Percentiles rank a stretch among this genome's conserved stretches.
These are phyloP conservation scores for Drosophila kohkoa DNA, from an alignment of 1,140 invertebrate genomes.

Conservation along the genomic window DNA sequence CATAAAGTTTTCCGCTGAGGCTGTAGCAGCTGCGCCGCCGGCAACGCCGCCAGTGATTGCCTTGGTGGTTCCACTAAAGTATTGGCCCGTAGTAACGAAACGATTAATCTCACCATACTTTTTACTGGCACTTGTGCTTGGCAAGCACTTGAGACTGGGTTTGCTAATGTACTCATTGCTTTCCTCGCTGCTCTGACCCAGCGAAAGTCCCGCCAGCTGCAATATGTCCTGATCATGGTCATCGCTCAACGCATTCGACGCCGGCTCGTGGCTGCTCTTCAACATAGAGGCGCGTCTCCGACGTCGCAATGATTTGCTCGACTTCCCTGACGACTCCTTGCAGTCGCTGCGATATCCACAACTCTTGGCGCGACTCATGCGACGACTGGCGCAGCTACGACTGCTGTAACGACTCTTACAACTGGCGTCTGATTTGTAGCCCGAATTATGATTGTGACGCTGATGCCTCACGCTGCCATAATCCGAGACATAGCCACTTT, in stretches of 20 bases:
- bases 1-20: slow-evolving; percentile 23
- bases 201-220: slow-evolving; percentile 76
- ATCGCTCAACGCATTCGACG: slow-evolving; percentile 38
- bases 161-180: slow-evolving; percentile 81
- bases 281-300: slow-evolving; percentile 85
- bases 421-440: slow-evolving; percentile 87
- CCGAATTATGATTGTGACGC: slow-evolving; percentile 85
- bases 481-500: slow-evolving; percentile 87
- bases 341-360: slow-evolving; percentile 83
- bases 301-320: slow-evolving; percentile 61
- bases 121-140: slow-evolving; percentile 76
- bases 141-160: slow-evolving; percentile 70
- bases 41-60: background rate
- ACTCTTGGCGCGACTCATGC: slow-evolving; percentile 85
- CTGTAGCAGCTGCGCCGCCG: background rate
- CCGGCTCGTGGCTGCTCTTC: slow-evolving; percentile 48
- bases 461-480: slow-evolving; percentile 86
- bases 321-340: slow-evolving; percentile 68
- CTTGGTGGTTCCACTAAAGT: slow-evolving; percentile 62
- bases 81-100: slow-evolving; percentile 79
- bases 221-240: slow-evolving; percentile 80
- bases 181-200: slow-evolving; percentile 83
- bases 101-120: slow-evolving; percentile 84
- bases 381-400: slow-evolving; percentile 86
- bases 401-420: slow-evolving; percentile 87